Conservation (phyloP, 1,140 invertebrate species). For the Halictus rubicundus region DNA sequence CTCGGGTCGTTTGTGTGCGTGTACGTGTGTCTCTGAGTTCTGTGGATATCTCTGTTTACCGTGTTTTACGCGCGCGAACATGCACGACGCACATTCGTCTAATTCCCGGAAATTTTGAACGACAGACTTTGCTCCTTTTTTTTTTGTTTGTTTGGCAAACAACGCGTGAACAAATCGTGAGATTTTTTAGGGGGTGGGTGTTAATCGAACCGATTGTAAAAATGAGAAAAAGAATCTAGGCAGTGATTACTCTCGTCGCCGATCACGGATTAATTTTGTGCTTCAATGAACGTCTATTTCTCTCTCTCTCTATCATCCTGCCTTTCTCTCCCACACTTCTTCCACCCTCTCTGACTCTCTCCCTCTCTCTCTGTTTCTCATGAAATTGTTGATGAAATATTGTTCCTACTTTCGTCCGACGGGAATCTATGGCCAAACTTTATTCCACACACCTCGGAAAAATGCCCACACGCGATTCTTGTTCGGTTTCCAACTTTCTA, state of each 20-base stretch:
- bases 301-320: too few relatives aligned
- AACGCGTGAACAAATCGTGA: too few relatives aligned
- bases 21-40: not conserved
- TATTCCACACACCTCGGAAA: conserved; percentile 33
- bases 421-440: conserved; percentile 10
- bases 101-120: not conserved
- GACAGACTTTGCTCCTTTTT: not conserved
- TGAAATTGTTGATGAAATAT: not conserved
- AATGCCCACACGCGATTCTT: conserved; percentile 7
- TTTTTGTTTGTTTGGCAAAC: too few relatives aligned
- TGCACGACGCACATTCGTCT: conserved; percentile 19
- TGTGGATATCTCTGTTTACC: too few relatives aligned
- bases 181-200: not conserved
- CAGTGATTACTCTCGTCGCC: conserved; percentile 28
- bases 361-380: too few relatives aligned
- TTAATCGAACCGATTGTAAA: not conserved
- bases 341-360: too few relatives aligned
- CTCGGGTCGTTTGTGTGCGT: conserved; percentile 18
- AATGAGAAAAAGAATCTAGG: conserved; percentile 19
- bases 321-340: too few relatives aligned
- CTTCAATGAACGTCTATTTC: not conserved
- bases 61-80: not conserved
- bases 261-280: conserved; percentile 16
- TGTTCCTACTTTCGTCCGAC: not conserved
- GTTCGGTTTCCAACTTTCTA: not conserved